These are phyloP conservation scores for human (Homo sapiens) DNA, from an alignment of 2,113 vertebrate species.

Conservation along the genomic window GRCh38 chr3:56677001-56677500, in stretches of 20 bases:
- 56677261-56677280: background rate
- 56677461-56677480: conserved; percentile 8
- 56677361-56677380: background rate
- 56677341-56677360: background rate
- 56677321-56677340: background rate
- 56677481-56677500: background rate
- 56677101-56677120: background rate
- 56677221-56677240: background rate
- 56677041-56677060: conserved; percentile 45
- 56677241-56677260: conserved; percentile 15
- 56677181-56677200: background rate
- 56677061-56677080: background rate
- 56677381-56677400: background rate
- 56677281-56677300: background rate
- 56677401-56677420: background rate
- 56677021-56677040: background rate
- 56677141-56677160: background rate
- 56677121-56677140: background rate
- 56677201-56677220: background rate
- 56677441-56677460: background rate
- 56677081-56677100: conserved; percentile 35
- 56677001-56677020: background rate
- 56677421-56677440: background rate
- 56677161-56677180: background rate
- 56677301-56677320: conserved; percentile 24